phyloP scores from a whole-genome alignment of 1,140 invertebrate genomes.

The Zaprionus vittiger region DNA sequence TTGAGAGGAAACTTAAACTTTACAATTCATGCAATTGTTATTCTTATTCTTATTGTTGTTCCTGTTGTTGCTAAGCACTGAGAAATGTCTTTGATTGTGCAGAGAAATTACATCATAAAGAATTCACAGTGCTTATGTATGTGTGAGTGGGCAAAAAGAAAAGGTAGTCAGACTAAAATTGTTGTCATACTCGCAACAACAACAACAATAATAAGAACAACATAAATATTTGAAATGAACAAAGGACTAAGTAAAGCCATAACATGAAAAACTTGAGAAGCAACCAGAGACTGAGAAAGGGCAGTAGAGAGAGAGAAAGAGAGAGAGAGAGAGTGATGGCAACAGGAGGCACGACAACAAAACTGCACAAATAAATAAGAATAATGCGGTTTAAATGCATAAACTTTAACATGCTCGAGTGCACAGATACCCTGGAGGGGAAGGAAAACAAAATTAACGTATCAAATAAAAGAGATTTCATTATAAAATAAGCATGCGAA shows the following conservation, averaged over 20 bases:
- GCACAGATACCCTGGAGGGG: conserved; percentile 1
- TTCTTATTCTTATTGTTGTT: neutral
- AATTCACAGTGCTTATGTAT: conserved; percentile 47
- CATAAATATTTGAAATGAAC: conserved; percentile 73
- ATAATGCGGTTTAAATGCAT: conserved; percentile 16
- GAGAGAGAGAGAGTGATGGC: neutral
- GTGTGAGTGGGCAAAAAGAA: conserved; percentile 5
- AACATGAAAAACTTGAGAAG: conserved; percentile 34
- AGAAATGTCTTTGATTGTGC: conserved; percentile 53
- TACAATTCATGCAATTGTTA: conserved; percentile 30
- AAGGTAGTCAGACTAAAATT: conserved; percentile 41
- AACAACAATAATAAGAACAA: conserved; percentile 31
- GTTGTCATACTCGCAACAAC: conserved; percentile 54
- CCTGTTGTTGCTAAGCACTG: neutral
- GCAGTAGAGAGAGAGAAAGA: neutral
- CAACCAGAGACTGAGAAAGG: neutral
- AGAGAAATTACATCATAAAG: conserved; percentile 64
- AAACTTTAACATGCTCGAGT: neutral
- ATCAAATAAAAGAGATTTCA: neutral
- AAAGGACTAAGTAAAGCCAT: conserved; percentile 54
- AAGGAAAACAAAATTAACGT: too few species aligned
- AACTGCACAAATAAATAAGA: conserved; percentile 42
- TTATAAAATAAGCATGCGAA: too few species aligned
- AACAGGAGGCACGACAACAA: conserved; percentile 7
- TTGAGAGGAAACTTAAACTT: conserved; percentile 16